phyloP scores from a whole-genome alignment of 2,797 vertebrate species.

The Tauraco hartlaubi region DNA sequence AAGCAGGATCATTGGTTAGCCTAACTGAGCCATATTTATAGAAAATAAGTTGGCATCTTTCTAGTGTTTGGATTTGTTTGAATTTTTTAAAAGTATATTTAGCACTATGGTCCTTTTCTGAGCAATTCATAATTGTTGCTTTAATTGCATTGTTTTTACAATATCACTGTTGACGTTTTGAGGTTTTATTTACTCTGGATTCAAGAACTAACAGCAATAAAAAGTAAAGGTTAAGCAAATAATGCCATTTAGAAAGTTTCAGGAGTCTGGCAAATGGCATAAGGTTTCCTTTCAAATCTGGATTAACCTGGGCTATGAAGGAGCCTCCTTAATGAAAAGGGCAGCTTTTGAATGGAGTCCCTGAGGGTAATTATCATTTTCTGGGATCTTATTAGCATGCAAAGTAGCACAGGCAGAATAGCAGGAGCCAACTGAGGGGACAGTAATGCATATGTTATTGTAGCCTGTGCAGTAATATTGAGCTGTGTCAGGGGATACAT shows the following conservation, averaged over 20 bases:
- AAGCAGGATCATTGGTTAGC: not conserved
- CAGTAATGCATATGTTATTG: not conserved
- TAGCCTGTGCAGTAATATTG: not conserved
- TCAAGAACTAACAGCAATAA: not conserved
- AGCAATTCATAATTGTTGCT: not conserved
- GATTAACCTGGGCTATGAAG: not conserved
- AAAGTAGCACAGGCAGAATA: not conserved
- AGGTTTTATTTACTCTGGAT: not conserved
- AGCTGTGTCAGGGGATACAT: not conserved
- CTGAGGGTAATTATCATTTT: not conserved
- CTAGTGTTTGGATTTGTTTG: not conserved
- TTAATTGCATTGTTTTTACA: not conserved
- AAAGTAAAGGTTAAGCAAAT: not conserved
- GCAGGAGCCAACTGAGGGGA: not conserved
- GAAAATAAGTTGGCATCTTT: not conserved
- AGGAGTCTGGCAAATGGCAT: not conserved
- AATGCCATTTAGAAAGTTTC: not conserved
- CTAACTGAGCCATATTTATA: not conserved
- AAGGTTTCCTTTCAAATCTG: conserved; percentile 13
- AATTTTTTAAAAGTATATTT: not conserved
- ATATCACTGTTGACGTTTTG: not conserved
- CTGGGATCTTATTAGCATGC: conserved; percentile 25
- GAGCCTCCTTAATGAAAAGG: not conserved
- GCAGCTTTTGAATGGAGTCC: not conserved
- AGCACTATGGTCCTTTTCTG: not conserved